Evolutionary conservation across 2,797 vertebrate genomes (phyloP), one percentile per base, ranked within the genome.

Genomic region (Apogon talboti): DNA sequence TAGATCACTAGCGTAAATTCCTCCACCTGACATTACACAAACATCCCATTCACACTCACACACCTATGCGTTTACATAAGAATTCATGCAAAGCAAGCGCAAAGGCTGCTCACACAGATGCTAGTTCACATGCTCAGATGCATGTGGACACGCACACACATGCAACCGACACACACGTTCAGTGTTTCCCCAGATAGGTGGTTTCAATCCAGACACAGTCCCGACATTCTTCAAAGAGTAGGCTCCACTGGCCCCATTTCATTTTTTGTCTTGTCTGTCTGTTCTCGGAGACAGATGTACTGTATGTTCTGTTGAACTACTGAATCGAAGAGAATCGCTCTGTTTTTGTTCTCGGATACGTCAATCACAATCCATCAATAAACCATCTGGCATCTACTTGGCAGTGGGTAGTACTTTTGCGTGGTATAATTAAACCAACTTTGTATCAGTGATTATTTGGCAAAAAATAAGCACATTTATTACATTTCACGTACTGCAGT

Each of bases 301-400:
- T 76, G 66, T 74, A 69, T 37, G 51, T 78, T 76, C 59, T 78
- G 76, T 52, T 79, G 48, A 85, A 76, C 61, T 60, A 83, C 58
- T 78, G 71, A 83, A 74, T 67, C 41, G 77, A 57, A 71, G 54
- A 78, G 74, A 81, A 75, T 64, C 67, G 55, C 65, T 75, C 67
- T 74, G 67, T 81, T 84, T 70, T 68, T 71, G 44, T 48, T 30
- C 70, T 55, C 57, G 60, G 54, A 78, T 48, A 57, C 47, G 66
- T 84, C 90, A 82, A 70, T 88, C 86, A 83, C 56, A 56, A 35
- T 71, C 45, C 67, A 57, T 82, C 70, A 74, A 70, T 79, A 64
- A 76, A 79, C 74, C 77, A 86, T 81, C 81, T 87, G 81, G 71
- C 59, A 62, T 73, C 62, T 51, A 67, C 53, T 56, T 77, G 57